Evolutionary conservation across 2,888 invertebrate genomes (phyloP), one percentile per base, ranked within the genome.

Genomic region (Cephus pulcher): DNA sequence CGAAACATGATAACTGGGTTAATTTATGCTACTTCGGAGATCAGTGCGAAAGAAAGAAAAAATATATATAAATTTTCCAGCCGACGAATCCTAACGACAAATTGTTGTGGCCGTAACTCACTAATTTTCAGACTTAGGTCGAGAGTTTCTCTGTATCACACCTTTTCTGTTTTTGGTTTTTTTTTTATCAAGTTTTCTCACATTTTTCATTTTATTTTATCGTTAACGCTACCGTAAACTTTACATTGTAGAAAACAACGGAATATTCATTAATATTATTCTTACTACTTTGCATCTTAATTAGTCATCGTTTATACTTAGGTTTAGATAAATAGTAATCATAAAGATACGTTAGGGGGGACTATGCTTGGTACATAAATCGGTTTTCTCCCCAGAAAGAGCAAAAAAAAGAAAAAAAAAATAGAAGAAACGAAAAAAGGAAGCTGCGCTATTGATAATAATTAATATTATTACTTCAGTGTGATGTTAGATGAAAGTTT

Each of bases 151-250:
- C 6, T 23, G 56, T 56, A 56, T 56, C 56, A 56, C 56, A 56
- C 56, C 23, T 56, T 56, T 56, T 56, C 4, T 23, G 0, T 4
- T 40, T 40, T 40, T 40, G 15, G 12, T 23, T 56, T 68, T 76
- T 71, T 68, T 73, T 70, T 75, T 32, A n/a, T 73, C n/a, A 30
- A 76, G 69, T 70, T 74, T 76, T 76, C 34, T 76, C 68, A 56
- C 34, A 73, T 74, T 75, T 74, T 74, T 75, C 74, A 76, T 75
- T 73, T 75, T 71, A 12, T 73, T 40, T 56, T 56, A 56, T 23
- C 56, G 56, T 82, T 84, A 90, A 91, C 90, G 84, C 88, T 88
- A 88, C 56, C 87, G 88, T 90, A 91, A 87, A 91, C 88, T 91
- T 89, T 89, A 86, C 86, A 89, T 85, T 86, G 85, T 86, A 86